Base-by-base conservation (phyloP, 2,888 invertebrate species). In the Malthinus flaveolus region DNA sequence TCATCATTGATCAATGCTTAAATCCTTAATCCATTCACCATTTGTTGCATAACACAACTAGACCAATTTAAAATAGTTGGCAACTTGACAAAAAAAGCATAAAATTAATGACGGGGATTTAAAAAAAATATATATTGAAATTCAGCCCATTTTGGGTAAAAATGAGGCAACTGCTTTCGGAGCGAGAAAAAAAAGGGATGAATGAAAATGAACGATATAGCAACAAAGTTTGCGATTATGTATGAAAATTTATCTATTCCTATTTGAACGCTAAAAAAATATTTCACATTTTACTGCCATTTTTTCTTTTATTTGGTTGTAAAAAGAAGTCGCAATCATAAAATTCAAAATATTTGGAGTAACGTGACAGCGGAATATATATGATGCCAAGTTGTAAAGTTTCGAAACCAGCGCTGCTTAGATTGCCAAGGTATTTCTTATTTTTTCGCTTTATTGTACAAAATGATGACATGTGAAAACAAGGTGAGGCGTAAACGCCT, bases 361-460 rank as follows among this genome's bases (percentile, higher is more conserved):
- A 46, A 52, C 36, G 36, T 32, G 52, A 34, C 52, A 36, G 46
- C 37, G 13, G 23, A 44, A 52, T 46, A 45, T 37, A 52, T 46
- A 34, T 35, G 12, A 52, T 42, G 52, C 36, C 52, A 46, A 49
- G 52, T 46, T 52, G 46, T 52, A 46, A 52, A 52, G 36, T 51
- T 42, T 51, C 32, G 42, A 51, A 52, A 46, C 44, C 52, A n/a
- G n/a, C 35, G 45, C 52, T 44, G 39, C 32, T 9, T 36, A 36
- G 35, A 52, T 46, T 52, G 52, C 52, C 36, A 52, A 52, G 46
- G 45, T 52, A 52, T 52, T 52, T 52, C 36, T 52, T 46, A 46
- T 52, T 23, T 23, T 52, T 52, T 52, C 36, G 34, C 12, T 52
- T 45, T 51, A 46, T 52, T 52, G 45, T 52, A 39, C 34, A 44